A percentile compares a stretch with the other conserved stretches of the same genome.
phyloP scores from a whole-genome alignment of 64 coral and sea anemone genomes.

The Trachythela sp. region DNA sequence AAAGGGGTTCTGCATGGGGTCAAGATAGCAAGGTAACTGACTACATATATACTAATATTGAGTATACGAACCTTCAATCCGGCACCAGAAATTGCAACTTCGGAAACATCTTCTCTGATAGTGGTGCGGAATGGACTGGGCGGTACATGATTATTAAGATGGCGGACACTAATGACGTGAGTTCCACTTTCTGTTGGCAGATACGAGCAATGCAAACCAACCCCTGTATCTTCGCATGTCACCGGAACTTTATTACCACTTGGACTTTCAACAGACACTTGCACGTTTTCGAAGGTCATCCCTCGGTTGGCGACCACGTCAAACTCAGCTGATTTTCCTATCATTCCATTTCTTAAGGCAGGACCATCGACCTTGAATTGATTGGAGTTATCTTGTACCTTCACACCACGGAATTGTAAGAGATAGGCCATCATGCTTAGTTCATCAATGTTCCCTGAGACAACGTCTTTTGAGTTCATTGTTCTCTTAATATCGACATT shows the following conservation, averaged over 20 bases:
- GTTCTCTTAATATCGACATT: constrained; percentile 74
- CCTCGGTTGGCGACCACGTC: constrained; percentile 61
- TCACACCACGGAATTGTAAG: constrained; percentile 67
- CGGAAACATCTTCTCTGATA: not conserved
- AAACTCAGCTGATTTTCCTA: constrained; percentile 74
- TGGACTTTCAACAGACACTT: constrained; percentile 55
- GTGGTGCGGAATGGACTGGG: not conserved
- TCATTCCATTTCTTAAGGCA: constrained; percentile 61
- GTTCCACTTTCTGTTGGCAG: constrained; percentile 21
- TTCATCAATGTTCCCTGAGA: constrained; percentile 70
- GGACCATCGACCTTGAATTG: constrained; percentile 72
- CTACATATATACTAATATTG: not conserved
- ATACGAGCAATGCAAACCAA: constrained; percentile 35
- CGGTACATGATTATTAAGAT: constrained; percentile 14
- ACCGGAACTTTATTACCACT: constrained; percentile 35
- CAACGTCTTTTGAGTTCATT: constrained; percentile 72
- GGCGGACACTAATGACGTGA: constrained; percentile 47
- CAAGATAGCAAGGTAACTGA: too few species aligned
- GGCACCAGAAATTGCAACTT: not conserved
- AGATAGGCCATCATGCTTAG: constrained; percentile 89
- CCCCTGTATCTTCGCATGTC: constrained; percentile 33
- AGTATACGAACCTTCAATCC: constrained; percentile 1
- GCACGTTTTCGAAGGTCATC: constrained; percentile 61
- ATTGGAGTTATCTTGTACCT: constrained; percentile 62
- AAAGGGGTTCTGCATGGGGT: too few species aligned